These are phyloP conservation scores for Stigmatopora argus DNA, from an alignment of 2,113 vertebrate genomes.

Conservation along the genomic window DNA sequence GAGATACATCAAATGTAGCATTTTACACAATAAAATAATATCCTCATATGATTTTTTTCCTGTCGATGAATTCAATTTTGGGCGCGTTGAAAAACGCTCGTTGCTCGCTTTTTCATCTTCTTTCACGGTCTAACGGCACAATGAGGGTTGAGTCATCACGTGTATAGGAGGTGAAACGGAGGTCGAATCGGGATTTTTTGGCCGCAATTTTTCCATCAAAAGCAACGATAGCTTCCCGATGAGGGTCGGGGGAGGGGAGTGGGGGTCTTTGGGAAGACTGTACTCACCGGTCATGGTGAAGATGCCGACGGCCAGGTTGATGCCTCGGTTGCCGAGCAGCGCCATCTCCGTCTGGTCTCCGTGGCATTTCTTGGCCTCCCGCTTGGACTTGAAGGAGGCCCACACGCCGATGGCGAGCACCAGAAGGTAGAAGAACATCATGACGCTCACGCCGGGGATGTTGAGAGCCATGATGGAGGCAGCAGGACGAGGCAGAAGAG, in stretches of 20 bases:
- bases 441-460: constrained; percentile 44
- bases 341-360: constrained; percentile 50
- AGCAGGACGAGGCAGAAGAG: not conserved
- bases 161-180: not conserved
- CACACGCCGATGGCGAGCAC: constrained; percentile 48
- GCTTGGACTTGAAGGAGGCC: constrained; percentile 45
- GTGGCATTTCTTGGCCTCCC: constrained; percentile 36
- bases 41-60: too few relatives aligned
- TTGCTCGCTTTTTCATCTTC: not conserved
- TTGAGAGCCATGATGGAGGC: constrained; percentile 43
- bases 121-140: not conserved
- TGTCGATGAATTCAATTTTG: too few relatives aligned
- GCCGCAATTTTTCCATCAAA: not conserved
- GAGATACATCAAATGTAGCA: too few relatives aligned
- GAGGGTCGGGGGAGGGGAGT: too few relatives aligned
- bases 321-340: constrained; percentile 48
- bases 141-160: not conserved
- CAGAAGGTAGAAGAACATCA: constrained; percentile 50
- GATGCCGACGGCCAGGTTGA: constrained; percentile 49
- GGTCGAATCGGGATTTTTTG: not conserved
- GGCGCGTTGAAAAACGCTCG: too few relatives aligned
- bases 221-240: not conserved
- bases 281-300: constrained; percentile 54
- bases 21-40: too few relatives aligned
- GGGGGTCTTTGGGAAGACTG: not conserved